These are phyloP conservation scores for Crotalus tigris DNA, from an alignment of 2,113 vertebrate species.

Conservation along the genomic window DNA sequence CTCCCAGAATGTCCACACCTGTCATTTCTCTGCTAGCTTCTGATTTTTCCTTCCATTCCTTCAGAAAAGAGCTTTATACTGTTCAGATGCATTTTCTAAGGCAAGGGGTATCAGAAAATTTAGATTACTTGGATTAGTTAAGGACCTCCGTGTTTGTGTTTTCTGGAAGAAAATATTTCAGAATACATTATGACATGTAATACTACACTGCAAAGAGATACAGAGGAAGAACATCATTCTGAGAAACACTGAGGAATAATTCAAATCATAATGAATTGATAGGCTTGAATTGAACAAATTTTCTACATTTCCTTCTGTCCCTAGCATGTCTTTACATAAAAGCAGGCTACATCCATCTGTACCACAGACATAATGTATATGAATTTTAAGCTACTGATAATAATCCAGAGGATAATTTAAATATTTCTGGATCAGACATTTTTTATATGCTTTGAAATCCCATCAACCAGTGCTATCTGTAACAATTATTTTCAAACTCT, in stretches of 20 bases:
- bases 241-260: conserved; percentile 41
- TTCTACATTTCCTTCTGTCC: conserved; percentile 49
- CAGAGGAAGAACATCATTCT: conserved; percentile 26
- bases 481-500: background rate
- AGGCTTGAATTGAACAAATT: conserved; percentile 26
- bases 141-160: conserved; percentile 5
- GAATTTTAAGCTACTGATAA: conserved; percentile 41
- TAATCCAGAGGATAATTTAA: conserved; percentile 52
- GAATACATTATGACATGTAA: conserved; percentile 34
- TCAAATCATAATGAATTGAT: conserved; percentile 43
- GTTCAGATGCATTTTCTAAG: conserved; percentile 47
- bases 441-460: conserved; percentile 30
- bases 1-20: conserved; percentile 25
- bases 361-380: conserved; percentile 24
- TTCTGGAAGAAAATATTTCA: conserved; percentile 42
- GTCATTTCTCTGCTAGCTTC: background rate
- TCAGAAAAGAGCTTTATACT: conserved; percentile 48
- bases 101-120: conserved; percentile 39
- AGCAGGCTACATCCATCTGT: conserved; percentile 13
- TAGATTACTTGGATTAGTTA: conserved; percentile 47
- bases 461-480: background rate
- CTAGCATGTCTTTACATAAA: conserved; percentile 29
- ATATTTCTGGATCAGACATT: conserved; percentile 45
- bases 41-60: conserved; percentile 1
- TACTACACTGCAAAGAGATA: conserved; percentile 43